phyloP scores from a whole-genome alignment of 2,888 invertebrate species.

The Pachymerium ferrugineum region DNA sequence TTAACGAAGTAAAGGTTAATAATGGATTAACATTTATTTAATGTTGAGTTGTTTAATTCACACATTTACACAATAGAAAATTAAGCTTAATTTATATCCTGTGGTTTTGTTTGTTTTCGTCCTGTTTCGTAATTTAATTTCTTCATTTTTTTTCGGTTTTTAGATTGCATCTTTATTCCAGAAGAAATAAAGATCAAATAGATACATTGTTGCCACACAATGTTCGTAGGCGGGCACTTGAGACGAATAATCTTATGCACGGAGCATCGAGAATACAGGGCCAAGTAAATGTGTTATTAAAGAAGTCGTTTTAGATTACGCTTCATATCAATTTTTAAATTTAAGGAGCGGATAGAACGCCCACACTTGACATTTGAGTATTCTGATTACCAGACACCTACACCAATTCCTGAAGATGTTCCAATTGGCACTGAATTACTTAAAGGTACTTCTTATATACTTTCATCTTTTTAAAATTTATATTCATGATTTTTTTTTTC shows the following conservation, averaged over 20 bases:
- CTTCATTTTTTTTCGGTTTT: too few species aligned
- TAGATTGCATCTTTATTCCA: too few species aligned
- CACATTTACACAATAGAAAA: background rate
- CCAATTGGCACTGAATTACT: slow-evolving; percentile 33
- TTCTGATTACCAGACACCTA: slow-evolving; percentile 32
- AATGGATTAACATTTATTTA: background rate
- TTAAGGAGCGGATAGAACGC: background rate
- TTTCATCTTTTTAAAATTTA: background rate
- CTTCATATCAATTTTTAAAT: background rate
- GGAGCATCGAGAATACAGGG: too few species aligned
- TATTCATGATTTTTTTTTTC: background rate
- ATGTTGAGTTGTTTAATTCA: background rate
- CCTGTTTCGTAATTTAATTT: too few species aligned
- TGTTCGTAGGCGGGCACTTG: too few species aligned
- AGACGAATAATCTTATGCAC: too few species aligned
- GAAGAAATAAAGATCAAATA: too few species aligned
- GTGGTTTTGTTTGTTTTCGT: too few species aligned
- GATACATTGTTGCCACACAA: too few species aligned
- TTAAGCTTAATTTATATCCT: background rate
- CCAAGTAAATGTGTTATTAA: background rate
- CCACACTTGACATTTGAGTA: slow-evolving; percentile 33
- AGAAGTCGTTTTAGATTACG: background rate
- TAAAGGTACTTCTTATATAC: slow-evolving; percentile 36
- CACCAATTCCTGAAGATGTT: slow-evolving; percentile 33
- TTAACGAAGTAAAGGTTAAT: background rate